Base-by-base conservation (phyloP, 1,140 invertebrate species). In the Anastatus disparis region DNA sequence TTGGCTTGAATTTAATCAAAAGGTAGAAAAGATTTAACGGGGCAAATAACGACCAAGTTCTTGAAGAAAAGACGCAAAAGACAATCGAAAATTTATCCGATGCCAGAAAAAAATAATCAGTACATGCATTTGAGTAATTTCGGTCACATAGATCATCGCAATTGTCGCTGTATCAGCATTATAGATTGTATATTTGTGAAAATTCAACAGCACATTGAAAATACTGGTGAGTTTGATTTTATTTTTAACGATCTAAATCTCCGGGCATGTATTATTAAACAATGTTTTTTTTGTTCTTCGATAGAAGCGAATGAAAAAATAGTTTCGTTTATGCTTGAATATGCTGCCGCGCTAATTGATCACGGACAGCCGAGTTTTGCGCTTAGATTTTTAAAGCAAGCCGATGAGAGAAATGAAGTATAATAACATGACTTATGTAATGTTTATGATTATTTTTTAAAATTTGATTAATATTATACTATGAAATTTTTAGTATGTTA, bases 301-400 rank as follows among this genome's bases (percentile, higher is more conserved):
- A 50, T 27, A 72, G 77, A 58, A 8, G 59, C 78, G 6, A 22
- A n/a, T 6, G 17, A 69, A 0, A 62, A 68, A 38, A 15, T 73
- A 1, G 8, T 71, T 4, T 9, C 70, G 2, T 79, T 76, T 26
- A 56, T 73, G 20, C 48, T 79, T 17, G 62, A 79, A 17, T 79
- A 77, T 13, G 65, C 65, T 0, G 71, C 77, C 9, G 79, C 73
- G 9, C 38, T 80, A 22, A 75, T 81, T 15, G 35, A 73, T 12
- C 70, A 53, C 8, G 77, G 46, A 0, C 75, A 78, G 50, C 53
- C 72, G 1, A 15, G 63, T 17, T 75, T 68, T 44, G 79, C 79
- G 0, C 35, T 75, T 1, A 77, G 74, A 20, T 50, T 76, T 44
- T 70, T 81, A 13, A 10, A 35, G 0, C 2, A 27, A 4, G 65